Evolutionary conservation across 2,888 invertebrate genomes (phyloP), one percentile per base, ranked within the genome.

Genomic region (Leptopilina drosophilae): DNA sequence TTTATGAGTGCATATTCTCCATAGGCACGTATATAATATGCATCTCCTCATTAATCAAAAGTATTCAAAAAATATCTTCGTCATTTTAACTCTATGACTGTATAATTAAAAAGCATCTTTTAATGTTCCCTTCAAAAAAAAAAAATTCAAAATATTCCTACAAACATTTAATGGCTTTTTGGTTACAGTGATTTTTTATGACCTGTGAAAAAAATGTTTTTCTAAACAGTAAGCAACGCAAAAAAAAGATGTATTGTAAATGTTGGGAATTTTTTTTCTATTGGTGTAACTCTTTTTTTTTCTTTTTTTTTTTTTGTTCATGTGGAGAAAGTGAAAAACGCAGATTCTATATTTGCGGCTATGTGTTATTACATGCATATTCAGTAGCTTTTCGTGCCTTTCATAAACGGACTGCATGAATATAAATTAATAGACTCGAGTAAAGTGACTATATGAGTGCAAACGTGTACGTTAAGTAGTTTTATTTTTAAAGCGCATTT

Each of bases 371-470:
- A 73, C 56, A 73, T 73, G 73, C 56, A 73, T 73, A 73, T 73
- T 73, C 73, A 73, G 40, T 59, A 73, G 56, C 56, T 73, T 73
- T n/a, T 53, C 33, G 73, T 73, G 56, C 56, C n/a, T 59, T 73
- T 73, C 73, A 73, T 73, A 59, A 59, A 59, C 73, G 56, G 56
- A 73, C 56, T 59, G 56, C 73, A 73, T 73, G 73, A 56, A 73
- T 73, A 73, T 73, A 73, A 69, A 73, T 73, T 73, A 73, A 73
- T 59, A 73, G n/a, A 73, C 53, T 73, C 73, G n/a, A 56, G 73
- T 73, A 53, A 33, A 26, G 69, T 15, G 56, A 56, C 73, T 73
- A 73, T 33, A 64, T 20, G 14, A 33, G 64, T 73, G 40, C 56
- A 26, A 33, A 33, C 15, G 33, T 73, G 73, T 59, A 26, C 33